Evolutionary conservation across 2,113 vertebrate genomes (phyloP).

Genomic region (Aptenodytes patagonicus): DNA sequence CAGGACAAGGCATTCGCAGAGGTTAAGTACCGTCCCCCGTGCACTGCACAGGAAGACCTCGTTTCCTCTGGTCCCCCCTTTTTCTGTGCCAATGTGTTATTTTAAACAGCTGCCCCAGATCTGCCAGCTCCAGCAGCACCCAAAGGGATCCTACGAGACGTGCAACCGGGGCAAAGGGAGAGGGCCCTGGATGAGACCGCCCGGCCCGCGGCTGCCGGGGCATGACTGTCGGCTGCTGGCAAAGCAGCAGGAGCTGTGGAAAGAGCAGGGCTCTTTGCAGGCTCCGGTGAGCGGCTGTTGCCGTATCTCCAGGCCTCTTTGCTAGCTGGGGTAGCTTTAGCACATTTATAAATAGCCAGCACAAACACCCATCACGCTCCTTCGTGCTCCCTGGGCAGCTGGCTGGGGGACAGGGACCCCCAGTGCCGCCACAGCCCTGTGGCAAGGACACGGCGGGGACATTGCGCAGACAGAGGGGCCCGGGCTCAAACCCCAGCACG

Average conservation of each 20-base stretch:
- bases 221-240: fast-evolving
- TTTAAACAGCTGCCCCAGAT: conserved; percentile 76
- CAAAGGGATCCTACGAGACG: conserved; percentile 22
- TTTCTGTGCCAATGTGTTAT: conserved; percentile 65
- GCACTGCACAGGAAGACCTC: conserved; percentile 38
- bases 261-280: neutral
- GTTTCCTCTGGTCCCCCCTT: conserved; percentile 11
- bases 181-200: neutral
- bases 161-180: neutral
- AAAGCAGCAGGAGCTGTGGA: neutral
- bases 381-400: neutral
- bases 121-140: conserved; percentile 51
- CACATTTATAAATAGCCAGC: neutral
- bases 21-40: neutral
- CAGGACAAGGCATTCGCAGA: neutral
- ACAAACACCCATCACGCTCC: neutral
- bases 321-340: neutral
- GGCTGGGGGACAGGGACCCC: neutral
- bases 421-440: fast-evolving
- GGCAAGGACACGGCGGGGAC: neutral
- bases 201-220: neutral
- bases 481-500: neutral
- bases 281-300: neutral
- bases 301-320: neutral
- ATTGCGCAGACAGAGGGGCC: fast-evolving